Base-by-base conservation (phyloP, 1,140 invertebrate species). In the Oedothorax gibbosus region DNA sequence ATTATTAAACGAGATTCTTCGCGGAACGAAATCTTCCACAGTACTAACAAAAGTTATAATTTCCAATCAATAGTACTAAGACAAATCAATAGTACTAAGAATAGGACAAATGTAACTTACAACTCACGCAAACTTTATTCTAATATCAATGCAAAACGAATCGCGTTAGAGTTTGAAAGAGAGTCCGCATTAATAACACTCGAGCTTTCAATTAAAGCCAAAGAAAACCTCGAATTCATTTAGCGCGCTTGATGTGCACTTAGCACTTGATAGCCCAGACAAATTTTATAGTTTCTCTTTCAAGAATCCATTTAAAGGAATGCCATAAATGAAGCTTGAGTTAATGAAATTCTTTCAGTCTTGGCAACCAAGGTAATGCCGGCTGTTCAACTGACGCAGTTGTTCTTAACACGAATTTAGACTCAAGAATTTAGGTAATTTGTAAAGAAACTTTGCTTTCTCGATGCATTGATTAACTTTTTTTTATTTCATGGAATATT, bases 281-380 rank as follows among this genome's bases (percentile, higher is more conserved):
- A 79, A 79, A 79, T 79, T 66, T 79, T 68, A 79, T 65, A 81
- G 78, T 81, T 81, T 81, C 78, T 81, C 78, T 81, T 81, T 71
- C 7, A 56, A 71, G 50, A 57, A 81, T 81, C 78, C 78, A 81
- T 81, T 81, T 71, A 81, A 69, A 71, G 78, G 78, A 81, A 81
- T 81, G 78, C 75, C 64, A 18, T 77, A 77, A 77, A 77, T 77
- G 75, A 77, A 81, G 62, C 60, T 49, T 10, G 54, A 81, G 78
- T 81, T 81, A 81, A 81, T 81, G 78, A 81, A 81, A 81, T 81
- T 81, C 78, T 81, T 81, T 81, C 66, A 81, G 53, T 81, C 66
- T 10, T 69, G 60, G 78, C 78, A 81, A 81, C 78, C 62, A 56
- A 71, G 78, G 71, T 81, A 81, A 81, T 81, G 56, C 60, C 71